A percentile compares a stretch with the other conserved stretches of the same genome.
Conservation (phyloP, 1,140 invertebrate species). For the Stratiolaelaps scimitus region DNA sequence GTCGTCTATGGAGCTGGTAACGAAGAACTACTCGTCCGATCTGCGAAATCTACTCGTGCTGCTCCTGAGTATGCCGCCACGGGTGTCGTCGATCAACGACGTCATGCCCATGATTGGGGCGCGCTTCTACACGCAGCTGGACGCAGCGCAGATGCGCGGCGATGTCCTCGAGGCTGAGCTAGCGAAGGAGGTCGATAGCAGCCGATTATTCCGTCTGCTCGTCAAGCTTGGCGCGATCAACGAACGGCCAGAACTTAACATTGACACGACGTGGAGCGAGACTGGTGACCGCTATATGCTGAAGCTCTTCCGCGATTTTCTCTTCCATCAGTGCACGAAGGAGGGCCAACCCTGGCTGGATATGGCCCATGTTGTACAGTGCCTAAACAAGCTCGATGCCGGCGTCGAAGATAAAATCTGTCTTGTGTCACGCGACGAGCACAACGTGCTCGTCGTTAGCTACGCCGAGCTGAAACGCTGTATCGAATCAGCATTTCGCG, state of each 20-base stretch:
- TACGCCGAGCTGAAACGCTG: conserved; percentile 65
- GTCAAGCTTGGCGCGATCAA: conserved; percentile 81
- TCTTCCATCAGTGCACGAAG: conserved; percentile 81
- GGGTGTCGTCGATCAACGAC: conserved; percentile 60
- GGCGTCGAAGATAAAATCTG: conserved; percentile 85
- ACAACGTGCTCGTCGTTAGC: conserved; percentile 83
- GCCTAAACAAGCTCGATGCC: conserved; percentile 71
- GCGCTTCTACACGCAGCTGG: conserved; percentile 86
- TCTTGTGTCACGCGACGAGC: conserved; percentile 85
- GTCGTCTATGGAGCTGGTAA: conserved; percentile 73
- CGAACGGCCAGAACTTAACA: conserved; percentile 81
- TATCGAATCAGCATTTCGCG: conserved; percentile 86
- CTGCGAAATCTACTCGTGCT: conserved; percentile 85
- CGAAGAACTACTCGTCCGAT: conserved; percentile 74
- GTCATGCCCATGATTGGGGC: conserved; percentile 99
- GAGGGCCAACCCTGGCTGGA: conserved; percentile 90
- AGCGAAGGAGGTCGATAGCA: conserved; percentile 85
- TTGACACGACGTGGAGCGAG: conserved; percentile 89
- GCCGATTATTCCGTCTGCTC: conserved; percentile 72
- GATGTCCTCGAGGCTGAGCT: conserved; percentile 82
- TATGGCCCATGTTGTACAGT: conserved; percentile 81
- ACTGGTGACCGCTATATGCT: conserved; percentile 94
- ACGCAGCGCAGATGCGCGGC: conserved; percentile 67
- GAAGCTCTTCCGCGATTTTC: conserved; percentile 91
- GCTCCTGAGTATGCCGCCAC: conserved; percentile 40